Evolutionary conservation across 2,797 vertebrate genomes (phyloP), one percentile per base, ranked within the genome.

Genomic region (Pempheris klunzingeri): DNA sequence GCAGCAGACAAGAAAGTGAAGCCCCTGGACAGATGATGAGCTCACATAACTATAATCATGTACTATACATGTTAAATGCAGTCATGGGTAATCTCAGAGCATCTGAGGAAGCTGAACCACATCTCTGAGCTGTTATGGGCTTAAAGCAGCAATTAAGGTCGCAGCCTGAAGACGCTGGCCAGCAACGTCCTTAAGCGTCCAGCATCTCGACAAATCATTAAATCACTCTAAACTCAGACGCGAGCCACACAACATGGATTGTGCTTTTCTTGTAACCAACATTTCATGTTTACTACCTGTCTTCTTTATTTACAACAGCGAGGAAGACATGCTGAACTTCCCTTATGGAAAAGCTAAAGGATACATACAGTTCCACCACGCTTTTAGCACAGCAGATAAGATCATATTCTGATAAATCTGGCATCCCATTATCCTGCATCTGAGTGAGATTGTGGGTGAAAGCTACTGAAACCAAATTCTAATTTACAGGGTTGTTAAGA

Each of bases 361-460:
- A 55, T 50, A 69, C 62, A 63, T 36, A 34, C 30, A 82, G 61
- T 32, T 46, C 65, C 24, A 63, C 38, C 64, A 50, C 11, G 32
- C 34, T n/a, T 17, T 68, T 54, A 62, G 49, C 77, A 63, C 76
- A 60, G 55, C 62, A 66, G 34, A 82, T 67, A 47, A 61, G 60
- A 77, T 68, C 32, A 49, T 55, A 58, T 69, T 74, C 36, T 67
- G 67, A 79, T 75, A 77, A 36, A 55, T 77, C 58, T 32, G 46
- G 67, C 67, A 62, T 78, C 71, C 87, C 72, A 73, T 84, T 74
- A 77, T 60, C 68, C 50, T 70, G 39, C 80, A 66, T 57, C 60
- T 71, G 57, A 47, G 64, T n/a, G 50, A 49, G 59, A 63, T 61
- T 54, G 77, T 54, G 58, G 69, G 38, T 38, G 38, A 77, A 66